These are phyloP conservation scores for Ceratosolen solmsi DNA, from an alignment of 1,140 invertebrate genomes.

Conservation along the genomic window DNA sequence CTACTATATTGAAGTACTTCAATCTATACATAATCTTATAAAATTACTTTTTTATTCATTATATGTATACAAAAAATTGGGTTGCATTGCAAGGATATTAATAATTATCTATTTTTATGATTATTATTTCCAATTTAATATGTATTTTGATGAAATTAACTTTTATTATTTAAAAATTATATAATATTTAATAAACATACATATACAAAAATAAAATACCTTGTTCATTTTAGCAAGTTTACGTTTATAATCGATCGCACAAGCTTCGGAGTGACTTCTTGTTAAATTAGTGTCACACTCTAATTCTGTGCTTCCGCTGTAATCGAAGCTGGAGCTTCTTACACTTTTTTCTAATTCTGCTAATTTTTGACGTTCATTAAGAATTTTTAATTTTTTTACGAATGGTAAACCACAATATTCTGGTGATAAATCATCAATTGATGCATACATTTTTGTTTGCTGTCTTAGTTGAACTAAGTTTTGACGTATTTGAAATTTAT, in stretches of 20 bases:
- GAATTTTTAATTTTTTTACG: conserved; percentile 89
- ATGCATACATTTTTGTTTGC: conserved; percentile 81
- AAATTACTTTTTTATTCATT: too few species aligned
- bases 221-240: conserved; percentile 64
- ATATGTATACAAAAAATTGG: too few species aligned
- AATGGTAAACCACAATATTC: conserved; percentile 90
- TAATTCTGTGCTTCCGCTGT: conserved; percentile 77
- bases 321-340: conserved; percentile 86
- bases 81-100: too few species aligned
- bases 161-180: neutral
- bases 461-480: conserved; percentile 64
- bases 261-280: conserved; percentile 79
- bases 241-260: conserved; percentile 71
- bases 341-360: conserved; percentile 85
- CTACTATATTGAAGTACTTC: too few species aligned
- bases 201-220: conserved; percentile 19
- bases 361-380: conserved; percentile 89
- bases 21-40: too few species aligned
- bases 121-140: too few species aligned
- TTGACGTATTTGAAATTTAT: conserved; percentile 60
- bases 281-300: conserved; percentile 75
- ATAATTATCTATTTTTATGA: too few species aligned
- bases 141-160: neutral
- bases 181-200: neutral
- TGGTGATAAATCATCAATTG: conserved; percentile 89